Evolutionary conservation across 1,140 invertebrate species (phyloP).

Genomic region (Drosophila equinoxialis): DNA sequence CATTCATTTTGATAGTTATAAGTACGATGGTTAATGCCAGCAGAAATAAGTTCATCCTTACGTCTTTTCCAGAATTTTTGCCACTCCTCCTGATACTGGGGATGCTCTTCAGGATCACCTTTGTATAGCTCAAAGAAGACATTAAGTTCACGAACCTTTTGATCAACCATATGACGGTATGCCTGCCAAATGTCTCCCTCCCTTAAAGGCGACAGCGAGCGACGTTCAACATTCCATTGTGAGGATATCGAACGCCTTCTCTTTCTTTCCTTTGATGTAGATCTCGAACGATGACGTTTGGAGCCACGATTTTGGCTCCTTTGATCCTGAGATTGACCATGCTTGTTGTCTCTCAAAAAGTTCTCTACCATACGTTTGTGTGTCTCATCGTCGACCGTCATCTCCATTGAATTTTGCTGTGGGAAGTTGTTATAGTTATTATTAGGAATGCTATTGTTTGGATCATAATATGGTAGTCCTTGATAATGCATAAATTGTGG

Average conservation of each 20-base stretch:
- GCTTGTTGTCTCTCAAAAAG: slow-evolving; percentile 59
- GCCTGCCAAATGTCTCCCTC: slow-evolving; percentile 73
- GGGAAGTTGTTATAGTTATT: slow-evolving; percentile 15
- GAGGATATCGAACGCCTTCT: slow-evolving; percentile 17
- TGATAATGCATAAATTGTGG: slow-evolving; percentile 9
- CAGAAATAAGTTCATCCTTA: slow-evolving; percentile 67
- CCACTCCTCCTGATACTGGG: slow-evolving; percentile 92
- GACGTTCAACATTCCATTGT: slow-evolving; percentile 56
- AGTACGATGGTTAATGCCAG: slow-evolving; percentile 88
- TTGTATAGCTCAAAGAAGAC: slow-evolving; percentile 51
- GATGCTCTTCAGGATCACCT: slow-evolving; percentile 91
- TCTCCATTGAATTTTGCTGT: not conserved
- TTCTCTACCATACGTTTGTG: slow-evolving; percentile 72
- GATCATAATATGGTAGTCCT: not conserved
- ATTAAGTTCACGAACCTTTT: slow-evolving; percentile 64
- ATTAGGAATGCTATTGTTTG: not conserved
- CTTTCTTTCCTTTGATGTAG: slow-evolving; percentile 35
- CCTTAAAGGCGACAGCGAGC: slow-evolving; percentile 62
- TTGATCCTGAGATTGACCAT: slow-evolving; percentile 11
- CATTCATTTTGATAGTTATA: slow-evolving; percentile 94
- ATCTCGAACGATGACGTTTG: slow-evolving; percentile 53
- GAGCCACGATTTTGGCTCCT: slow-evolving; percentile 9
- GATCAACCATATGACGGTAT: slow-evolving; percentile 73
- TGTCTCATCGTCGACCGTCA: slow-evolving; percentile 66
- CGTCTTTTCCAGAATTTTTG: slow-evolving; percentile 89